Conservation (phyloP, 1,140 invertebrate genomes). For the Pseudoatta argentina region DNA sequence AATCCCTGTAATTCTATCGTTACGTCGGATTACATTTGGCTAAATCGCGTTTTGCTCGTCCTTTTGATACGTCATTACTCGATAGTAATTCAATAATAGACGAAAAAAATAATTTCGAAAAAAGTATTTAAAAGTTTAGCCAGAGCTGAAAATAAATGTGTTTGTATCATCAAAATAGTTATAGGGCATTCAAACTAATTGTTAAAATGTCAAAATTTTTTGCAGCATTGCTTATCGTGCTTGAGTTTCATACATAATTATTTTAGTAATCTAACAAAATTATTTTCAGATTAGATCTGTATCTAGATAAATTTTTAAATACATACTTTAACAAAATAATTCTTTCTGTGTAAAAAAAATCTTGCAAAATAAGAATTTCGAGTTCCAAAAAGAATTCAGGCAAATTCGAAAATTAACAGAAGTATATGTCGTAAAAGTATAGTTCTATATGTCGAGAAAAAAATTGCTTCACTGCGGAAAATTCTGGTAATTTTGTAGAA, state of each 20-base stretch:
- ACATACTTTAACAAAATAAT: no score
- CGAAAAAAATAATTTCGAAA: no score
- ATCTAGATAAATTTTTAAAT: no score
- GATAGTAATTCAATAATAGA: background rate
- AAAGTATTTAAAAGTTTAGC: no score
- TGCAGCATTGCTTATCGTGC: no score
- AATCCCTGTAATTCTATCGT: conserved; percentile 30
- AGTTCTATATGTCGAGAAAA: background rate
- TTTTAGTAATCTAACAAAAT: no score
- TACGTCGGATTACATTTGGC: background rate
- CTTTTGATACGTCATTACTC: background rate
- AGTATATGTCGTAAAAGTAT: background rate
- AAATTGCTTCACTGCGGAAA: conserved; percentile 15
- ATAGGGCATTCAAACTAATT: no score
- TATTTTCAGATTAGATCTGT: no score
- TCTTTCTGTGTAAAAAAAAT: background rate
- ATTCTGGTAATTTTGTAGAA: conserved; percentile 67
- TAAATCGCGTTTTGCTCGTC: background rate
- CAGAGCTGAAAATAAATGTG: no score
- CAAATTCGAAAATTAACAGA: background rate
- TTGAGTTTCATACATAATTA: no score
- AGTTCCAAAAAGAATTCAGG: background rate
- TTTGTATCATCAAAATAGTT: no score
- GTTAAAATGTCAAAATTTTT: no score
- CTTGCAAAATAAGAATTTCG: background rate